phyloP scores from a whole-genome alignment of 2,888 invertebrate genomes.

The Halocaridina rubra region DNA sequence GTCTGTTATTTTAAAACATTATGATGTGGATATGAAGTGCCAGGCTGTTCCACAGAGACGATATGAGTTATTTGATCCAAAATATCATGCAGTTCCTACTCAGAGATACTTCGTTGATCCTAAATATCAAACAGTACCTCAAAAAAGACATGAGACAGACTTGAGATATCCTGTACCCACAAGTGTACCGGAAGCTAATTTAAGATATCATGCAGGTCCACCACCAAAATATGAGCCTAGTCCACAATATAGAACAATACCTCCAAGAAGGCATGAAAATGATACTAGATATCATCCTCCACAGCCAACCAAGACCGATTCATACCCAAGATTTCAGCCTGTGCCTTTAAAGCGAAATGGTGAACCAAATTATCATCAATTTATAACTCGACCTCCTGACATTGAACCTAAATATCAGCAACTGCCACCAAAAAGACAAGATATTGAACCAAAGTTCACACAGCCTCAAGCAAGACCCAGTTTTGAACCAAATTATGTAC shows the following conservation, averaged over 20 bases:
- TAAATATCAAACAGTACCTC: slow-evolving; percentile 36
- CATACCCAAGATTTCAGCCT: slow-evolving; percentile 9
- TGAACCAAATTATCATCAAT: slow-evolving; percentile 23
- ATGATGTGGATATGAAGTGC: slow-evolving; percentile 34
- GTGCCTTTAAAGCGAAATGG: neutral
- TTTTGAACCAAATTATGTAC: slow-evolving; percentile 45
- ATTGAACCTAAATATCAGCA: slow-evolving; percentile 31
- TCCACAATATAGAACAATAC: slow-evolving; percentile 36
- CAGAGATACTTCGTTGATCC: slow-evolving; percentile 29
- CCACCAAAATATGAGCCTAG: slow-evolving; percentile 27
- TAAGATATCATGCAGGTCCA: slow-evolving; percentile 19
- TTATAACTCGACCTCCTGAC: slow-evolving; percentile 14
- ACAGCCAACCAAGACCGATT: slow-evolving; percentile 7
- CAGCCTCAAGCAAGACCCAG: slow-evolving; percentile 33
- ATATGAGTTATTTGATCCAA: slow-evolving; percentile 1
- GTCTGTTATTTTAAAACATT: neutral
- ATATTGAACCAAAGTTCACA: slow-evolving; percentile 35
- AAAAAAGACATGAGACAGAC: slow-evolving; percentile 8
- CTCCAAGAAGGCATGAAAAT: slow-evolving; percentile 31
- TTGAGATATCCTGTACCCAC: slow-evolving; percentile 37
- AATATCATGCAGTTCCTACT: slow-evolving; percentile 34
- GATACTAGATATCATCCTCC: slow-evolving; percentile 32
- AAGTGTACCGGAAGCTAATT: slow-evolving; percentile 33
- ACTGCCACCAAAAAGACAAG: slow-evolving; percentile 12
- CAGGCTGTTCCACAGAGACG: slow-evolving; percentile 45